Conservation (phyloP, 1,140 invertebrate species). For the Myzus persicae region DNA sequence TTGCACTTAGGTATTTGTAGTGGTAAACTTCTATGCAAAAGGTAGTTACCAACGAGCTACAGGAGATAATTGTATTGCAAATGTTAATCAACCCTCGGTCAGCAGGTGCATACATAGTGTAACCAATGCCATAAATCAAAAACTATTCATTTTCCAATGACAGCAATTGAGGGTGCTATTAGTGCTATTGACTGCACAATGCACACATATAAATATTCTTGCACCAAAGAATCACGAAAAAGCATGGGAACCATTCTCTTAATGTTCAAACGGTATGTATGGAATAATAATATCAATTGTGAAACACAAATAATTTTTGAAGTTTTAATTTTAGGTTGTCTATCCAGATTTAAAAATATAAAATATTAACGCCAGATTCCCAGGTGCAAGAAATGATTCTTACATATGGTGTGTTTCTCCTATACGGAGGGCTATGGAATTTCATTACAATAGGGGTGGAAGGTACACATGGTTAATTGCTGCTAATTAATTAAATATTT, state of each 20-base stretch:
- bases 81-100: slow-evolving; percentile 4
- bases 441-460: slow-evolving; percentile 20
- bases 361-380: slow-evolving; percentile 61
- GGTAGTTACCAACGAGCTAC: neutral
- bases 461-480: slow-evolving; percentile 54
- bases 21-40: neutral
- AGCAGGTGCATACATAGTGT: slow-evolving; percentile 24
- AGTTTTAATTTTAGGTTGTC: slow-evolving; percentile 58
- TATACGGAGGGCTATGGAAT: slow-evolving; percentile 39
- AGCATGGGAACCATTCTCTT: slow-evolving; percentile 63
- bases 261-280: slow-evolving; percentile 62
- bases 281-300: slow-evolving; percentile 26
- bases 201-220: no score
- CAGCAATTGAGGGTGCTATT: no score
- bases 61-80: neutral
- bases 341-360: slow-evolving; percentile 60
- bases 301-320: slow-evolving; percentile 26
- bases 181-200: no score
- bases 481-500: neutral
- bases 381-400: slow-evolving; percentile 60
- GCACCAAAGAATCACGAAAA: no score
- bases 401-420: slow-evolving; percentile 61
- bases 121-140: slow-evolving; percentile 2
- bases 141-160: slow-evolving; percentile 1
- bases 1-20: neutral